Conservation (phyloP, 2,888 invertebrate species). For the Alsophila aescularia region DNA sequence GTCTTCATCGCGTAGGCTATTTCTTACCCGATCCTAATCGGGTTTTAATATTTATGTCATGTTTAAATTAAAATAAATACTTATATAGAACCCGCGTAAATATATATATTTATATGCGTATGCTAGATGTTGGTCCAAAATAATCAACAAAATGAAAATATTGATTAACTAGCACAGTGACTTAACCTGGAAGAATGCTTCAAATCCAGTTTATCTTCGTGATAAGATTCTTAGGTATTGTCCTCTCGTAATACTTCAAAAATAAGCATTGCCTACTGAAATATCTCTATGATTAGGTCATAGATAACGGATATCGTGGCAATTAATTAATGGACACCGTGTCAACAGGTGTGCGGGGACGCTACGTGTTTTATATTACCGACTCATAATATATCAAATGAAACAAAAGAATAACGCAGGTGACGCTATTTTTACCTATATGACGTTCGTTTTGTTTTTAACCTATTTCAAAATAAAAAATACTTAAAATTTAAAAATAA, state of each 20-base stretch:
- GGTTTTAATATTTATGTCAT: too few relatives aligned
- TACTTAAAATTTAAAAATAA: too few relatives aligned
- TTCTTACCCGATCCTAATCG: too few relatives aligned
- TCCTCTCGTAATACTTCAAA: not conserved
- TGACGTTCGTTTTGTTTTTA: too few relatives aligned
- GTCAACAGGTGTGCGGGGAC: not conserved
- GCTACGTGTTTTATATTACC: not conserved
- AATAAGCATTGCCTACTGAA: constrained; percentile 3
- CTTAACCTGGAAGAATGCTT: not conserved
- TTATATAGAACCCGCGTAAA: too few relatives aligned
- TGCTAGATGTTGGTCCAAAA: not conserved
- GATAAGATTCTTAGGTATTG: not conserved
- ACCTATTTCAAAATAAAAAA: too few relatives aligned
- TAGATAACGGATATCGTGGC: not conserved
- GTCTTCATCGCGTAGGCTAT: too few relatives aligned
- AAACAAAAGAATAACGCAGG: not conserved
- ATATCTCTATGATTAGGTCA: constrained; percentile 8
- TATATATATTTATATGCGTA: too few relatives aligned
- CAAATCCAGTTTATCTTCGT: not conserved
- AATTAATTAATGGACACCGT: constrained; percentile 5
- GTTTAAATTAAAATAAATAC: too few relatives aligned
- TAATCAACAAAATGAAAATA: not conserved
- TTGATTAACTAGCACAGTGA: not conserved
- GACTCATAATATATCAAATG: not conserved
- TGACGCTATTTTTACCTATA: not conserved